These are phyloP conservation scores for Gymnothorax javanicus DNA, from an alignment of 2,797 vertebrate genomes.

Conservation along the genomic window DNA sequence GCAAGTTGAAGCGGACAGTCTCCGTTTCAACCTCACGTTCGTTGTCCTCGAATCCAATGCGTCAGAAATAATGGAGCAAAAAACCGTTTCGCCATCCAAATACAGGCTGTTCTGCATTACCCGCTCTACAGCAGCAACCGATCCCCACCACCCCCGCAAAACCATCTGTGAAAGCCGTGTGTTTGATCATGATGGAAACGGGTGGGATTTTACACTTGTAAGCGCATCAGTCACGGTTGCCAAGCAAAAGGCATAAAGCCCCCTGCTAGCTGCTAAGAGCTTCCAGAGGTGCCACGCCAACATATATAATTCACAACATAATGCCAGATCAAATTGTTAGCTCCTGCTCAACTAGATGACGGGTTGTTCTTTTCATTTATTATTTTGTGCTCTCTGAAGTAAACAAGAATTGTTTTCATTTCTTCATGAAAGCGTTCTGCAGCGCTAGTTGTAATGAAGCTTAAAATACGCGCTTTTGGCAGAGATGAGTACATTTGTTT, in stretches of 20 bases:
- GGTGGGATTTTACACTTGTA: not conserved
- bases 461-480: not conserved
- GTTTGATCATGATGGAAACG: not conserved
- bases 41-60: no score
- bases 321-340: not conserved
- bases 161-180: not conserved
- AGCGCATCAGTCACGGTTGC: constrained; percentile 1
- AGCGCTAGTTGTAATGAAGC: not conserved
- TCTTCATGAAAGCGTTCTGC: not conserved
- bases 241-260: not conserved
- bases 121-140: not conserved
- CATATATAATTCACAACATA: constrained; percentile 11
- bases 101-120: no score
- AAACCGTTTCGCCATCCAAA: no score
- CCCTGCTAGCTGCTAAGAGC: not conserved
- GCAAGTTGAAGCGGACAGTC: no score
- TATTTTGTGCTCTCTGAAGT: not conserved
- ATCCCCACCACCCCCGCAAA: no score
- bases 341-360: not conserved
- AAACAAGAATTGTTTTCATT: not conserved
- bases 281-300: not conserved
- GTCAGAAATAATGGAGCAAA: no score
- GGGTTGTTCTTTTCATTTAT: not conserved
- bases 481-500: not conserved
- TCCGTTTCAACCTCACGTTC: no score